Conservation (phyloP, 2,888 invertebrate genomes). For the Protodeltote pygarga region DNA sequence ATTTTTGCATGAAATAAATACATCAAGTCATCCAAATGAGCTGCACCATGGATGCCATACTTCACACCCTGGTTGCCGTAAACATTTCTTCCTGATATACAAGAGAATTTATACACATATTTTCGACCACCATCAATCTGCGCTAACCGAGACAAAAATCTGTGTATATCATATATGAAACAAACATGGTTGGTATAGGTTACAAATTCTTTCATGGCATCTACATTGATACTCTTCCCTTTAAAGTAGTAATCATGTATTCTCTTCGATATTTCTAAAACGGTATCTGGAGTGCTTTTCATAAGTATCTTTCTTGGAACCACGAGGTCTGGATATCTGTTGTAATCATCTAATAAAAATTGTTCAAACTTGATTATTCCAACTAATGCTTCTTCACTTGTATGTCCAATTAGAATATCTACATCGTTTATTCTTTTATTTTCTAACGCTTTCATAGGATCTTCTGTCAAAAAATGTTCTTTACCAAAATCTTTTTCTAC, state of each 20-base stretch:
- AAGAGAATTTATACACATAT: constrained; percentile 51
- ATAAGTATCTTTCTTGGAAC: constrained; percentile 60
- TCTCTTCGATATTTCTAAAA: constrained; percentile 54
- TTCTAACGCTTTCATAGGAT: constrained; percentile 53
- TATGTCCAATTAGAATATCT: constrained; percentile 90
- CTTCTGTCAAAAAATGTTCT: constrained; percentile 58
- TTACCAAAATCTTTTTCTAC: constrained; percentile 66
- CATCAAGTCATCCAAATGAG: constrained; percentile 69
- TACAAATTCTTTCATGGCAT: constrained; percentile 53
- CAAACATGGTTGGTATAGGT: constrained; percentile 45
- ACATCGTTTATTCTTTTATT: constrained; percentile 80
- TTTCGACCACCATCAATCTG: constrained; percentile 21
- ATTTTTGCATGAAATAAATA: constrained; percentile 64
- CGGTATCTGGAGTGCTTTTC: constrained; percentile 40
- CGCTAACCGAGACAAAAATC: constrained; percentile 27
- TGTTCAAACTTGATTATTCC: constrained; percentile 32
- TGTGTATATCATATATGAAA: constrained; percentile 50
- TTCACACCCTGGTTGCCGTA: constrained; percentile 51
- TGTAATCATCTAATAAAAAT: constrained; percentile 34
- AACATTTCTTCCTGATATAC: constrained; percentile 61
- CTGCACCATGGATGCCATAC: constrained; percentile 58
- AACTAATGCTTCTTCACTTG: constrained; percentile 87
- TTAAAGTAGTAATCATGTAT: constrained; percentile 63
- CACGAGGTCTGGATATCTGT: constrained; percentile 56
- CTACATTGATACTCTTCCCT: constrained; percentile 41